Evolutionary conservation across 2,113 vertebrate genomes (phyloP), one percentile per base, ranked within the genome.

Genomic region (Oncorhynchus clarkii): DNA sequence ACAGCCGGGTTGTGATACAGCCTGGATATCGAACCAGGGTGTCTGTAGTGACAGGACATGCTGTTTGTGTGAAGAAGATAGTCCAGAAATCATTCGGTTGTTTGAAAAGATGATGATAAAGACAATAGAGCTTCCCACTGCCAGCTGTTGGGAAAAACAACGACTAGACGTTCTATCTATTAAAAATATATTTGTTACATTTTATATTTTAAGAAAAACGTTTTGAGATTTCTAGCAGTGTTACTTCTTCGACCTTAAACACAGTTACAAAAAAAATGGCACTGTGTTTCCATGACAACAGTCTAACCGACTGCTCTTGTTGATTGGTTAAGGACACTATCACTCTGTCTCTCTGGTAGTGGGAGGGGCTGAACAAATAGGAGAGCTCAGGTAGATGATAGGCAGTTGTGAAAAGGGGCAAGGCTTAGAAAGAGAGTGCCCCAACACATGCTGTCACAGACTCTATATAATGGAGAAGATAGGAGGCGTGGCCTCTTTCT

Each of bases 301-400:
- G 59, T 22, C n/a, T 62, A 5, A 62, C n/a, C 7, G 3, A 60
- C 18, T 3, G 16, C 14, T 5, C 14, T 54, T 54, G 27, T 2
- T 12, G 7, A 70, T 79, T 78, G 70, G 78, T 62, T 65, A 39
- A 77, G 45, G 39, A n/a, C 59, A 62, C 8, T 62, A 0, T 62
- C 59, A 24, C 59, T 22, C 8, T n/a, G 20, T 78, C 79, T 85
- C 69, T 79, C 81, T 87, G 86, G 82, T 82, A 86, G 88, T 79
- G 83, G 84, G 73, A 71, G 67, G 78, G 14, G 45, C 78, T 81
- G 76, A 71, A 72, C 70, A 74, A 76, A 31, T n/a, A 49, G 14
- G 24, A 29, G 14, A 39, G 31, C 31, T 20, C 13, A 73, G 24
- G 34, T 20, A 70, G 70, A 69, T 2, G 67, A 74, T 31, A 69